These are phyloP conservation scores for Stomatorhinus ivindoensis DNA, from an alignment of 2,113 vertebrate species.

Conservation along the genomic window DNA sequence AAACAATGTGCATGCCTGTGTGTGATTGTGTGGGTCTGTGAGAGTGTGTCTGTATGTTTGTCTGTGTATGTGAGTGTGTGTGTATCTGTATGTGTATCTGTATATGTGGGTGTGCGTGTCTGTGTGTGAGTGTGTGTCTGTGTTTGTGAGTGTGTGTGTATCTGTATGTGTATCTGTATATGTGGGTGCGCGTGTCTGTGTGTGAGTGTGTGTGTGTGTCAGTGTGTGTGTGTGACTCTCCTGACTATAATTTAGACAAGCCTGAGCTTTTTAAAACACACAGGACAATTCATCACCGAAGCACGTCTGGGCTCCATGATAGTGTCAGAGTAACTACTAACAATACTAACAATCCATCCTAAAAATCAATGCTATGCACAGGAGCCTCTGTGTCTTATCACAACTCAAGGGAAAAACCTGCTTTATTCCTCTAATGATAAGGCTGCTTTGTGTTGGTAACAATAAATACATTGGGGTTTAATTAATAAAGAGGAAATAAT, in stretches of 20 bases:
- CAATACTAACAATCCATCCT: neutral
- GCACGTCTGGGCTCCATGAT: neutral
- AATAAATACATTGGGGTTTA: neutral
- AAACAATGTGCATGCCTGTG: slow-evolving; percentile 41
- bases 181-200: slow-evolving; percentile 4
- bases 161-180: neutral
- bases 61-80: too few relatives aligned
- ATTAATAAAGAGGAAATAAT: neutral
- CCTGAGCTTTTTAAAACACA: neutral
- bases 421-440: neutral
- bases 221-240: neutral
- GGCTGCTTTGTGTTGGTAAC: neutral
- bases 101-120: neutral
- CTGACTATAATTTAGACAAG: neutral
- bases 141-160: slow-evolving; percentile 14
- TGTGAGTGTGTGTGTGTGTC: slow-evolving; percentile 48
- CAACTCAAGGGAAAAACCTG: neutral
- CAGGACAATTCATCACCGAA: neutral
- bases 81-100: slow-evolving; percentile 6
- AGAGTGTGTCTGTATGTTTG: slow-evolving; percentile 11
- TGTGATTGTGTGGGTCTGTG: slow-evolving; percentile 41
- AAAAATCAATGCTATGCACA: neutral
- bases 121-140: neutral
- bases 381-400: neutral
- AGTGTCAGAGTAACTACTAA: neutral